Evolutionary conservation across 1,140 invertebrate genomes (phyloP), one percentile per base, ranked within the genome.

Genomic region (Nylanderia fulva): DNA sequence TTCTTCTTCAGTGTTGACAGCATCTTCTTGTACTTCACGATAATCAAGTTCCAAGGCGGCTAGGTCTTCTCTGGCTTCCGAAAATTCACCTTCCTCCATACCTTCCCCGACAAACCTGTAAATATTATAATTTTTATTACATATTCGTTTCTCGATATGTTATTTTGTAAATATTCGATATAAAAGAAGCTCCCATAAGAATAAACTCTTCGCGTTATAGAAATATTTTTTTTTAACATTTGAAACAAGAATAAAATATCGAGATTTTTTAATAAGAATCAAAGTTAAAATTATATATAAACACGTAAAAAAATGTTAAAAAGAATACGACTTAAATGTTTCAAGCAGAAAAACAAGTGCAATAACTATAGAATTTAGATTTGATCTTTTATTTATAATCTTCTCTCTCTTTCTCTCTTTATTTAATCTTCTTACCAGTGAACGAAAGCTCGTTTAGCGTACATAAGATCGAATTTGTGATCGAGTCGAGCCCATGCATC

Each of bases 401-500:
- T 48, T 18, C 42, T 15, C 3, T 48, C n/a, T n/a, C n/a, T n/a
- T n/a, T n/a, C n/a, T n/a, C n/a, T n/a, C n/a, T n/a, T n/a, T n/a
- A n/a, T n/a, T n/a, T n/a, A n/a, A n/a, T 48, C 15, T n/a, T 36
- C 80, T 85, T 96, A 97, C 95, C 97, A 97, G 93, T 98, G 97
- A 27, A 98, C 96, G 91, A 98, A 98, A 6, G 97, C 97, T 75
- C 97, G 92, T 93, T 97, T 98, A 8, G 96, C 94, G 88, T 97
- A 97, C 97, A 98, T 97, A 13, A 97, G 90, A 84, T 96, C 96
- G 91, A 97, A 98, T 90, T 98, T 98, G 88, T 96, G 96, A 89
- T 96, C 95, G 3, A 98, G 93, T 71, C 96, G 95, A 56, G 96
- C 95, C 97, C 97, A 98, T 5, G 97, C 96, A 52, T 97, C 96